Percentiles rank a stretch among this genome's conserved stretches.
phyloP scores from a whole-genome alignment of 2,797 vertebrate species.

The Luscinia luscinia region DNA sequence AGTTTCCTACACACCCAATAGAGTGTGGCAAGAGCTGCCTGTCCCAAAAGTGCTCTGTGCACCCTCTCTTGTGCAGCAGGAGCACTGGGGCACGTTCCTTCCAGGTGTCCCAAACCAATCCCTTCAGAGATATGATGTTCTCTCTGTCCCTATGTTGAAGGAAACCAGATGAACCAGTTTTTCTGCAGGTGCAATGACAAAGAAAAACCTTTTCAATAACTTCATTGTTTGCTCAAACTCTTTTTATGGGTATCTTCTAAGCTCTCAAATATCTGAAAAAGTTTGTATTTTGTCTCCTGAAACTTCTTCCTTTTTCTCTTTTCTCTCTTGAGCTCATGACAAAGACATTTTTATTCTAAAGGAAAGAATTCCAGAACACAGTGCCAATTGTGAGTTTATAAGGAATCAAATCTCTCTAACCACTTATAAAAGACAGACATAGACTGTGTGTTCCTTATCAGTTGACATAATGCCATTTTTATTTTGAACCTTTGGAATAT shows the following conservation, averaged over 20 bases:
- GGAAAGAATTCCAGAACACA: background rate
- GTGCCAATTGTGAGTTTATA: background rate
- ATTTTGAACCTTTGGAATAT: background rate
- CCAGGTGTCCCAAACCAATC: background rate
- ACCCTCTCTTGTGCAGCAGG: background rate
- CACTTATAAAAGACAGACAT: background rate
- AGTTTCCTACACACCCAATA: no score
- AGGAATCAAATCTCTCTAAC: background rate
- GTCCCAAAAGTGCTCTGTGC: background rate
- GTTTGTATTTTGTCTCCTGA: background rate
- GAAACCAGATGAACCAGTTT: background rate
- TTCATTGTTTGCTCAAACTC: background rate
- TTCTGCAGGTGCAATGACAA: background rate
- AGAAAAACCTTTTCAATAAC: background rate
- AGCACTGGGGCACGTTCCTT: background rate
- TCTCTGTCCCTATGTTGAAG: background rate
- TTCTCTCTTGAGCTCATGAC: background rate
- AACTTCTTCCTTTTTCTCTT: background rate
- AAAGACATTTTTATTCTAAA: conserved; percentile 15
- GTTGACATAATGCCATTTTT: background rate
- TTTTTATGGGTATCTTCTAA: background rate
- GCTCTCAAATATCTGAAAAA: background rate
- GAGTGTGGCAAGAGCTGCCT: background rate
- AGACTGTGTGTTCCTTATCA: background rate
- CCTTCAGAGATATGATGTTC: background rate